Base-by-base conservation (phyloP, 2,888 invertebrate species). In the Drosophila eohydei region DNA sequence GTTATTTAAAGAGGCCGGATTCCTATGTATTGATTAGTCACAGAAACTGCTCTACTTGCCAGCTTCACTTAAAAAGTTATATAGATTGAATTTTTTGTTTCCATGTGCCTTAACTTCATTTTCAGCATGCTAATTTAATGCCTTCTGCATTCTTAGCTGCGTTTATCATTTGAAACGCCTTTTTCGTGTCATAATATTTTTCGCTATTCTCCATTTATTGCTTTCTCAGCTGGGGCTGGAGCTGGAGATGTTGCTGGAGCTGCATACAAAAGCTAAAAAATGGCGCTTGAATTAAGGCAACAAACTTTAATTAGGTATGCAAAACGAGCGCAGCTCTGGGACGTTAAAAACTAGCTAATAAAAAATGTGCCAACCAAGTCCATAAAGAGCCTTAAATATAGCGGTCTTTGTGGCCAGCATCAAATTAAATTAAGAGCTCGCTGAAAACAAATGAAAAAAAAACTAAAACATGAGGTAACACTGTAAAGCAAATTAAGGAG, bases 241-340 rank as follows among this genome's bases (percentile, higher is more conserved):
- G 21, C 21, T 21, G 21, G 21, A 21, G 21, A 1, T 21, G 21
- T 21, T 21, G 21, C 21, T 21, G 38, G 16, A 48, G 48, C 46
- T 58, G 62, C 71, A 58, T 51, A 54, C 62, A 67, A 75, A 65
- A 72, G 71, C 71, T 63, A 63, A 74, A 74, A 82, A 85, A 82
- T 78, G 66, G 68, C 67, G 72, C 84, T 72, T 76, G 74, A 86
- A 78, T 70, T 74, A 71, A 74, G 77, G 64, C 71, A 81, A 73
- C 78, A 79, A 88, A 88, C 81, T 88, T 86, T 86, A 86, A 86
- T 86, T 88, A 86, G 85, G 67, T 86, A 86, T 88, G 87, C 87
- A 83, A 88, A 85, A 68, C 78, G 74, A 72, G 56, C 69, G 74
- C 72, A 63, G 77, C 73, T 64, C 65, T 66, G 78, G 84, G 68